Evolutionary conservation across 2,888 invertebrate genomes (phyloP).

Genomic region (Dynastes maya): DNA sequence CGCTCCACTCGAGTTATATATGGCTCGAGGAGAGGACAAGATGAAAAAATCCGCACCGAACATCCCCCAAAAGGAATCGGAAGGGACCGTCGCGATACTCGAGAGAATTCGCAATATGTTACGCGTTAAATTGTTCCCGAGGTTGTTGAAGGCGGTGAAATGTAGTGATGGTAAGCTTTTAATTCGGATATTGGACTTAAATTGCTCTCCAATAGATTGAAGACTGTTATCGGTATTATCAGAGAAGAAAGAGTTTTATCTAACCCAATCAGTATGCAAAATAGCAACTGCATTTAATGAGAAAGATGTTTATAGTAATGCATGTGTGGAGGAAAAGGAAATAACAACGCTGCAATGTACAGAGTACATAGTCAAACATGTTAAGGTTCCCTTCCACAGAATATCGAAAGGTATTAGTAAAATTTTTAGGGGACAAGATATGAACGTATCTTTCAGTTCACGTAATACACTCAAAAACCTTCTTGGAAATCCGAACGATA

Average conservation of each 20-base stretch:
- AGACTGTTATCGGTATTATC: background rate
- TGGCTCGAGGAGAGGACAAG: background rate
- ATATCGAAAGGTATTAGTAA: too few species aligned
- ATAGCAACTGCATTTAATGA: too few species aligned
- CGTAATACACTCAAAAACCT: too few species aligned
- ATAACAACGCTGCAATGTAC: too few species aligned
- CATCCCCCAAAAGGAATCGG: background rate
- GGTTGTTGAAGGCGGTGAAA: background rate
- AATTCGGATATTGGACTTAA: background rate
- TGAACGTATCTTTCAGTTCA: too few species aligned
- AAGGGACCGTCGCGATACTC: slow-evolving; percentile 12
- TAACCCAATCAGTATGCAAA: too few species aligned
- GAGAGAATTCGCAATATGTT: slow-evolving; percentile 32
- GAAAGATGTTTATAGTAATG: too few species aligned
- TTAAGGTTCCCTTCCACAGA: too few species aligned
- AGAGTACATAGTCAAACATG: too few species aligned
- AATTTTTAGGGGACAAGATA: too few species aligned
- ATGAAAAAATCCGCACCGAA: background rate
- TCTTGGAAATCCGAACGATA: too few species aligned
- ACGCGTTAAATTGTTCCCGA: slow-evolving; percentile 31
- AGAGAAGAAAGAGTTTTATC: background rate
- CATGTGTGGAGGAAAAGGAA: too few species aligned
- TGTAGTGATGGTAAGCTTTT: background rate
- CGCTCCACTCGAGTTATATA: background rate
- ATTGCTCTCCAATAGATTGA: background rate